phyloP scores from a whole-genome alignment of 2,113 vertebrate genomes.

The Polypterus bichir region DNA sequence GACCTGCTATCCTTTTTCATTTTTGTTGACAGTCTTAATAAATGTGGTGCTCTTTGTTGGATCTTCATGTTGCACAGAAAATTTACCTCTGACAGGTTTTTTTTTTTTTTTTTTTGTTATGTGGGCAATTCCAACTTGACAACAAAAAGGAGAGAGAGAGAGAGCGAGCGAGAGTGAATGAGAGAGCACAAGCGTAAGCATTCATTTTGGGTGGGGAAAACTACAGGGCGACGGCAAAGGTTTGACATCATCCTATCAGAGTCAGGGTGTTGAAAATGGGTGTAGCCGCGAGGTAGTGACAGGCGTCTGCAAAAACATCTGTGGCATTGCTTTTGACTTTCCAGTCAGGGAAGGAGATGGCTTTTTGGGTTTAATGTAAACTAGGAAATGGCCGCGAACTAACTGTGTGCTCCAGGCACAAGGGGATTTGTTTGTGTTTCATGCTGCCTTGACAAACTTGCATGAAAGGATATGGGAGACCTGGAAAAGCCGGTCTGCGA shows the following conservation, averaged over 20 bases:
- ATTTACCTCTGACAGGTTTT: constrained; percentile 14
- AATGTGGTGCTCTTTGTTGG: not conserved
- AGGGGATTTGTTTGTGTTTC: constrained; percentile 14
- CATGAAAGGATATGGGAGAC: constrained; percentile 11
- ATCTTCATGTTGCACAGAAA: not conserved
- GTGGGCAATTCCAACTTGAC: not conserved
- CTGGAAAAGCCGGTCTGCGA: not conserved
- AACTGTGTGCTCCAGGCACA: constrained; percentile 24
- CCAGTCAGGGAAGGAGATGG: not conserved
- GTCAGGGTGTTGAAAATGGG: constrained; percentile 51
- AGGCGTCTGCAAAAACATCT: constrained; percentile 44
- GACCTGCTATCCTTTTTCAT: not conserved
- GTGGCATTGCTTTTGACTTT: constrained; percentile 41
- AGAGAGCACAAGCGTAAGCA: too few relatives aligned
- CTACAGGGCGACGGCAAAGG: constrained; percentile 33
- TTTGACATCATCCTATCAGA: constrained; percentile 44
- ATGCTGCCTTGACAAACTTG: not conserved
- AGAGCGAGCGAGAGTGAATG: too few relatives aligned
- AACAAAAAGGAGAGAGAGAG: not conserved
- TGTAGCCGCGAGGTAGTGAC: constrained; percentile 32
- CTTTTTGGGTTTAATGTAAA: constrained; percentile 13
- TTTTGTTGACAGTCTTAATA: not conserved
- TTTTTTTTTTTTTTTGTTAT: constrained; percentile 16
- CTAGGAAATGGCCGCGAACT: constrained; percentile 12
- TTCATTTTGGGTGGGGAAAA: too few relatives aligned